phyloP scores from a whole-genome alignment of 2,113 vertebrate genomes.

The Scomber scombrus region DNA sequence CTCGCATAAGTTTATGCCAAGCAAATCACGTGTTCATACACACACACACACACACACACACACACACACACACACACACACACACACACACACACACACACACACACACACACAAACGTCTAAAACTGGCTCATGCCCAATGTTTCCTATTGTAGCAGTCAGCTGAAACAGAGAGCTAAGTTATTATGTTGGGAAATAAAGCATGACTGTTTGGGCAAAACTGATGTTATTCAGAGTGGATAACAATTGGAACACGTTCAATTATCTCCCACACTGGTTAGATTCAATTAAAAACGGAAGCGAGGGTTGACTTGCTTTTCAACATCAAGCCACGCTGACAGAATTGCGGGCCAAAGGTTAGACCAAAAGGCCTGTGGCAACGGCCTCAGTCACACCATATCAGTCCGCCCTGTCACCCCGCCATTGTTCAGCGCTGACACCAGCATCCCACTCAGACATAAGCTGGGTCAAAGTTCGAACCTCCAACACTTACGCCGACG shows the following conservation, averaged over 20 bases:
- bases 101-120: not conserved
- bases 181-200: conserved; percentile 4
- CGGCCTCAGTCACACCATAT: conserved; percentile 31
- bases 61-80: not conserved
- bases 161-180: conserved; percentile 20
- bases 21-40: conserved; percentile 4
- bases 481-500: conserved; percentile 52
- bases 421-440: conserved; percentile 76
- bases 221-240: no score
- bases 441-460: conserved; percentile 71
- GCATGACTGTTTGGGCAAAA: not conserved
- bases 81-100: not conserved
- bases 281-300: not conserved
- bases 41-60: not conserved
- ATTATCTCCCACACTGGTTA: not conserved
- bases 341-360: conserved; percentile 24
- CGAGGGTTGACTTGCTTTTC: not conserved
- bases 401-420: conserved; percentile 52
- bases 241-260: no score
- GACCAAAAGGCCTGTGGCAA: conserved; percentile 43
- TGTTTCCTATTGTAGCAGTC: conserved; percentile 8
- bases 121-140: not conserved
- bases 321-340: conserved; percentile 1
- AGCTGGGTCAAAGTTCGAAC: conserved; percentile 74
- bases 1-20: conserved; percentile 13